A percentile compares a stretch with the other conserved stretches of the same genome.
phyloP scores from a whole-genome alignment of 2,888 invertebrate species.

The Alviniconcha strummeri region DNA sequence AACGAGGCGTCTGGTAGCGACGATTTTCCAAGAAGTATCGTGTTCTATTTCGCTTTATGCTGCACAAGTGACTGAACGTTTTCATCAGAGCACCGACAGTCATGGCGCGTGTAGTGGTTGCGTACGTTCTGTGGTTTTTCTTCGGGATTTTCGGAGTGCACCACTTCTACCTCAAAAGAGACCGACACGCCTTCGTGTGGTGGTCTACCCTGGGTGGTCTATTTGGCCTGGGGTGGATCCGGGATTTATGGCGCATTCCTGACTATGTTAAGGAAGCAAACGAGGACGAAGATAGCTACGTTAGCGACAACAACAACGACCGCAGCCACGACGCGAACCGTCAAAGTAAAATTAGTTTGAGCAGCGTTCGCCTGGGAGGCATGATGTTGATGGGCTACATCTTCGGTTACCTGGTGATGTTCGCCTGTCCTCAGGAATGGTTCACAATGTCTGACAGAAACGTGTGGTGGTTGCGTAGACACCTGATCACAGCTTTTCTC shows the following conservation, averaged over 20 bases:
- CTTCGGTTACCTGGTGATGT: constrained; percentile 53
- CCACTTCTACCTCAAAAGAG: constrained; percentile 91
- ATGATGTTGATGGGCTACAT: constrained; percentile 60
- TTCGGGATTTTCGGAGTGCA: constrained; percentile 93
- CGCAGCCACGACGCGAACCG: neutral
- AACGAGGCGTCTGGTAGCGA: constrained; percentile 12
- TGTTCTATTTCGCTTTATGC: neutral
- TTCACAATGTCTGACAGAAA: constrained; percentile 30
- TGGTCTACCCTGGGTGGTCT: constrained; percentile 88
- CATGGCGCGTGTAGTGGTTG: constrained; percentile 76
- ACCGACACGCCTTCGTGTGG: constrained; percentile 92
- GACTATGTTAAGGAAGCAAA: constrained; percentile 85
- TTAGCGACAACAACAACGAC: constrained; percentile 76
- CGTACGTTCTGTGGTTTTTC: constrained; percentile 90
- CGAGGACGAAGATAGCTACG: constrained; percentile 65
- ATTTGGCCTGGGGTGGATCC: constrained; percentile 88
- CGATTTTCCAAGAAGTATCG: constrained; percentile 12
- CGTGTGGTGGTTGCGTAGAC: neutral
- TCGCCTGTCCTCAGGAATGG: constrained; percentile 50
- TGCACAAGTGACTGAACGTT: neutral
- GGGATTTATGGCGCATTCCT: constrained; percentile 89
- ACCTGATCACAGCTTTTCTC: constrained; percentile 26
- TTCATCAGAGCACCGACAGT: neutral
- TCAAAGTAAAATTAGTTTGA: neutral
- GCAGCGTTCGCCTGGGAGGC: constrained; percentile 53